A percentile compares a stretch with the other conserved stretches of the same genome.
Evolutionary conservation across 2,113 vertebrate species (phyloP).

Genomic region (Rhabdornis inornatus): DNA sequence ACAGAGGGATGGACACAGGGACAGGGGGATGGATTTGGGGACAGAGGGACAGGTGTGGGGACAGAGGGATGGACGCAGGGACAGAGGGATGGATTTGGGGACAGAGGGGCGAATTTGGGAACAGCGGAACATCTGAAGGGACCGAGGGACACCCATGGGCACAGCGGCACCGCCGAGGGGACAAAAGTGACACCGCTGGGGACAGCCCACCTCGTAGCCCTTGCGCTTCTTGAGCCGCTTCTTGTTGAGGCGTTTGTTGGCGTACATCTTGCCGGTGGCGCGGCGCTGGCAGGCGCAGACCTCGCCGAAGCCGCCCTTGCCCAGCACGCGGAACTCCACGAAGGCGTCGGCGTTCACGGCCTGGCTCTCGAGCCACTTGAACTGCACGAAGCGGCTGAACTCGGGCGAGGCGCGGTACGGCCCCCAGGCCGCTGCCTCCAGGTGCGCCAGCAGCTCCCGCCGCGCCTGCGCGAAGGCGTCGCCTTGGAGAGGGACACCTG

Average conservation of each 20-base stretch:
- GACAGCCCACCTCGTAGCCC: constrained; percentile 59
- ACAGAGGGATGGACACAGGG: too few relatives aligned
- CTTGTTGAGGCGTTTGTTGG: constrained; percentile 83
- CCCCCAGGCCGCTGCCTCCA: constrained; percentile 72
- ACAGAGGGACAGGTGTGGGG: too few relatives aligned
- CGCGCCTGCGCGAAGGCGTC: not conserved
- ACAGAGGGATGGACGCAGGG: too few relatives aligned
- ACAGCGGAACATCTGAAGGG: too few relatives aligned
- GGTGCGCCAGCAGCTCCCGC: constrained; percentile 52
- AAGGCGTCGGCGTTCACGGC: constrained; percentile 83
- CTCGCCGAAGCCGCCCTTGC: not conserved
- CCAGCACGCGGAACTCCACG: constrained; percentile 74
- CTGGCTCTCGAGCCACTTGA: constrained; percentile 83
- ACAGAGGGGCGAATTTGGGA: too few relatives aligned
- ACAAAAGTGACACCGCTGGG: too few relatives aligned
- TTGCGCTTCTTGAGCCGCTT: constrained; percentile 84
- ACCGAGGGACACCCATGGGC: too few relatives aligned
- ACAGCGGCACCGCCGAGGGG: too few relatives aligned
- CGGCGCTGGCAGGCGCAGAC: constrained; percentile 66
- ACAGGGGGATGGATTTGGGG: too few relatives aligned
- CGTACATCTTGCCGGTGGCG: constrained; percentile 80
- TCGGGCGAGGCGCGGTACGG: constrained; percentile 77
- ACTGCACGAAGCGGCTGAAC: constrained; percentile 82
- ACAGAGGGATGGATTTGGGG: too few relatives aligned
- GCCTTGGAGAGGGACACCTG: rapidly evolving